Base-by-base conservation (phyloP, 2,797 vertebrate genomes). In the Petrocephalus schoutedeni region DNA sequence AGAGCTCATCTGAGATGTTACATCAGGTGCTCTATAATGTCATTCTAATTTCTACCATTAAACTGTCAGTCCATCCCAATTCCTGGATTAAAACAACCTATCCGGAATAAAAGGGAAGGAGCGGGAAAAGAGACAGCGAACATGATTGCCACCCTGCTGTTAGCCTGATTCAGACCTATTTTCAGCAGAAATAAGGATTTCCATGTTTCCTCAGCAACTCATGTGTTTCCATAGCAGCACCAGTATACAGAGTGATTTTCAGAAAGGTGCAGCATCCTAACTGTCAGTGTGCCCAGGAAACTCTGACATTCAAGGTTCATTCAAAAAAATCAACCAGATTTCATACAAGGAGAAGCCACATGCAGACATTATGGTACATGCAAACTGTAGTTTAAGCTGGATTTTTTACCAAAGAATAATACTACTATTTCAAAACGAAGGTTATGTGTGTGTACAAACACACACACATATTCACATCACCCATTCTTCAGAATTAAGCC, bases 241-340 rank as follows among this genome's bases (percentile, higher is more conserved):
- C 8, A 86, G 90, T 89, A 92, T 92, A 59, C 90, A 67, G 88
- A 87, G 90, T 77, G 21, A 87, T 90, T 93, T 93, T 87, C 59
- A 53, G 59, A 53, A 87, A 14, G 41, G 86, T 53, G 36, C 61
- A 32, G 53, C 83, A 57, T 85, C 83, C 21, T 54, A 53, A 14
- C 51, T 56, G 51, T 57, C 53, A 61, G 32, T 59, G 8, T 59
- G 36, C 58, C 21, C 4, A 85, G 53, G 53, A 32, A 85, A 14
- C 28, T 19, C 9, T 41, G 45, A 49, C 5, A 61, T 61, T 86
- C 41, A 59, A 51, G n/a, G 8, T 82, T 45, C 36, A 82, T 82
- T 82, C 36, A 9, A 19, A 82, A 49, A 51, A 80, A 80, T 32
- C 23, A 14, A 1, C 71, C 71, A 80, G 41, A 82, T 49, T 49